Base-by-base conservation (phyloP, 2,797 vertebrate species). In the Agapornis canus region DNA sequence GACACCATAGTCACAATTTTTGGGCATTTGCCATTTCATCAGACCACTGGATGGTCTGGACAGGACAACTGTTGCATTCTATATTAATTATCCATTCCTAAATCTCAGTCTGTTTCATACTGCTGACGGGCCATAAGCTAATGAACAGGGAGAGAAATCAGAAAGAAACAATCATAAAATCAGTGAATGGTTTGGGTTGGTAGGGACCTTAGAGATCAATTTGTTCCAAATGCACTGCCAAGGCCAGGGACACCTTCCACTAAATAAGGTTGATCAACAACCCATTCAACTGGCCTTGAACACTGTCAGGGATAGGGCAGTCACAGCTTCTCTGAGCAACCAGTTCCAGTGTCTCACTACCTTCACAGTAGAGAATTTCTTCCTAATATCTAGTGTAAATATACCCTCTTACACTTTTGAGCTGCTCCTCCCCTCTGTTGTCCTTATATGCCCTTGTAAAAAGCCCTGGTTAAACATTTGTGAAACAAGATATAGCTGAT, bases 341-440 rank as follows among this genome's bases (percentile, higher is more conserved):
- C 9, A 54, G 4, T 73, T 14, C 27, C n/a, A 29, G 15, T 10
- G 9, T 3, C n/a, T 68, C 69, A 39, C 23, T 8, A 61, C 5
- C 9, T 13, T 57, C 29, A 54, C 5, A 9, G 9, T 27, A 22
- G 47, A 61, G 15, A 79, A n/a, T 42, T 66, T 68, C 31, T 68
- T 73, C 21, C 35, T 68, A 22, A 27, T 27, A 37, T 35, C 27
- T 88, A 42, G 31, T 31, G 26, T 35, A 69, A 71, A 69, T 17
- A 13, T 39, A 11, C 27, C 1, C 1, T 64, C 21, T 45, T 31
- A 22, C 14, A 23, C 5, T 45, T 86, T 70, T 40, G 51, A 82
- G 6, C 14, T 6, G 1, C n/a, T 37, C 22, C 2, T 16, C 3
- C 9, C 9, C 9, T 14, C n/a, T 35, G 4, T 23, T 57, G 54